phyloP scores from a whole-genome alignment of 2,888 invertebrate species.

The Caenorhabditis sulstoni region DNA sequence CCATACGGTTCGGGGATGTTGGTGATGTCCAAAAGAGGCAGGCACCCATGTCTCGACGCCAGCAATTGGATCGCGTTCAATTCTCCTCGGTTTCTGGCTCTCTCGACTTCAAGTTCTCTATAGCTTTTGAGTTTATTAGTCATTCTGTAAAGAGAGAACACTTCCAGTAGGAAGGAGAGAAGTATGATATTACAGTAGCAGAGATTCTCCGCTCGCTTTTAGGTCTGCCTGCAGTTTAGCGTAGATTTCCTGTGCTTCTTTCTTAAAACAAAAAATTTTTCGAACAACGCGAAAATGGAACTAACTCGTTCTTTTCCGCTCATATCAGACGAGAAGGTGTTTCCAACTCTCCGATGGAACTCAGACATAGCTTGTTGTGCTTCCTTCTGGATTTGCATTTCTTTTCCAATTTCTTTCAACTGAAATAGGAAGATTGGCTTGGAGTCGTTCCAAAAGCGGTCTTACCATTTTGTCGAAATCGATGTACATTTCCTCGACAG shows the following conservation, averaged over 20 bases:
- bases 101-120: background rate
- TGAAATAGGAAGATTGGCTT: no score
- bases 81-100: background rate
- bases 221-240: background rate
- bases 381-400: background rate
- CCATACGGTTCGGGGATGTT: conserved; percentile 4
- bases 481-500: no score
- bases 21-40: background rate
- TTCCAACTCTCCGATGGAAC: conserved; percentile 13
- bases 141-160: background rate
- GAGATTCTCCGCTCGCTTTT: no score
- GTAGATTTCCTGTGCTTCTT: conserved; percentile 2
- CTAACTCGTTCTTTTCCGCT: background rate
- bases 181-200: no score
- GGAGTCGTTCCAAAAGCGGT: no score
- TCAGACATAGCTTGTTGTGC: background rate
- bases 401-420: background rate
- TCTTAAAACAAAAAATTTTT: background rate
- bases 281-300: background rate
- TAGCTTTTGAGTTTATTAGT: conserved; percentile 8
- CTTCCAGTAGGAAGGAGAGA: no score
- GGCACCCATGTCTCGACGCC: conserved; percentile 25
- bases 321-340: background rate
- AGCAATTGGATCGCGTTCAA: conserved; percentile 10
- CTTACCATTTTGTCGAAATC: no score